A percentile compares a stretch with the other conserved stretches of the same genome.
phyloP scores from a whole-genome alignment of 2,888 invertebrate genomes.

The Cancer borealis region DNA sequence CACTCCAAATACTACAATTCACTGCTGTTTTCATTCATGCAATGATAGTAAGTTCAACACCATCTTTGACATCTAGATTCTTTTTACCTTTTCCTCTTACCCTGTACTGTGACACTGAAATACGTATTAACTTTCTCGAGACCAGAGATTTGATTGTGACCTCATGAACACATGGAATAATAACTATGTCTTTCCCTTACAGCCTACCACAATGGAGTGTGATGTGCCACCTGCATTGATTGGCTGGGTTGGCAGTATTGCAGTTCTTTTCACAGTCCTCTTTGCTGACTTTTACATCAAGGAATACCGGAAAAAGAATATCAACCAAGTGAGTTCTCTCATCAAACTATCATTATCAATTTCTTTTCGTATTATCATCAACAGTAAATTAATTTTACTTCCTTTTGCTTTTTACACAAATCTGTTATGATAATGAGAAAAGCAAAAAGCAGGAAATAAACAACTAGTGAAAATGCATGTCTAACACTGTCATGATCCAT shows the following conservation, averaged over 20 bases:
- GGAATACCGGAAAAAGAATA: constrained; percentile 44
- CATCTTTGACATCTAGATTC: not conserved
- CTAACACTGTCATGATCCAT: too few relatives aligned
- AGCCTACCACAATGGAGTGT: constrained; percentile 86
- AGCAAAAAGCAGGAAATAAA: too few relatives aligned
- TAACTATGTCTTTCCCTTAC: not conserved
- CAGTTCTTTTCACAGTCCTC: constrained; percentile 96
- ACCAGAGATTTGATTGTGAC: not conserved
- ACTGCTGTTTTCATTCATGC: constrained; percentile 76
- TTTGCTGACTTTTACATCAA: constrained; percentile 82
- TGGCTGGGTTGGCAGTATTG: constrained; percentile 97
- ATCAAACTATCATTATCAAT: not conserved
- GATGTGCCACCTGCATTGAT: constrained; percentile 94
- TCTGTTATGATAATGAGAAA: too few relatives aligned
- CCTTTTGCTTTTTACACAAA: too few relatives aligned
- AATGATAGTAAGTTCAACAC: constrained; percentile 54
- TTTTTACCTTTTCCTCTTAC: not conserved
- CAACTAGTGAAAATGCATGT: too few relatives aligned
- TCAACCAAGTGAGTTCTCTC: constrained; percentile 11
- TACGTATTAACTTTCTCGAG: not conserved
- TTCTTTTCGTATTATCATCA: too few relatives aligned
- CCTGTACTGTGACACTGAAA: too few relatives aligned
- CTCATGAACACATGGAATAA: not conserved
- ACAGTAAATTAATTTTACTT: too few relatives aligned
- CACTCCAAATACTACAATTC: constrained; percentile 78